Evolutionary conservation across 2,888 invertebrate species (phyloP).

Genomic region (Cheilosia pagana): DNA sequence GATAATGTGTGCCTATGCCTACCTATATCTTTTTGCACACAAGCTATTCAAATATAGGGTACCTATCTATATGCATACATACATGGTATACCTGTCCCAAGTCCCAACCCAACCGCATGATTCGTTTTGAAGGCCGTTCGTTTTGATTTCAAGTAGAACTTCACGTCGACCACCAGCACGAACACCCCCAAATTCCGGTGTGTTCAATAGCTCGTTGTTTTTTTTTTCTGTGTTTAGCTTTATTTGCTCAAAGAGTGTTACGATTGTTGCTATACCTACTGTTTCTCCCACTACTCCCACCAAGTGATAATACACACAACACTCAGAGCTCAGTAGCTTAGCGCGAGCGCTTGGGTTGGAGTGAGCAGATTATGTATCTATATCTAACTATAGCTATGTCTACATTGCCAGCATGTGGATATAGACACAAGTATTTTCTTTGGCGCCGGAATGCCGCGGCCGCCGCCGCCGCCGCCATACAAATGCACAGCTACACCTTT

Average conservation of each 20-base stretch:
- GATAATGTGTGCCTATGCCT: too few species aligned
- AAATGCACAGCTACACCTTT: slow-evolving; percentile 52
- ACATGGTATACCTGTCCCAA: slow-evolving; percentile 35
- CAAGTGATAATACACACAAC: slow-evolving; percentile 42
- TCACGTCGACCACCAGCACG: slow-evolving; percentile 28
- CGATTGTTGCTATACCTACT: slow-evolving; percentile 61
- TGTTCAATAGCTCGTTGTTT: slow-evolving; percentile 23
- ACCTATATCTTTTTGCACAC: neutral
- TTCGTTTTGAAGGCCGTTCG: slow-evolving; percentile 73
- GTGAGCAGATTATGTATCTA: slow-evolving; percentile 26
- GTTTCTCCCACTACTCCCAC: slow-evolving; percentile 18
- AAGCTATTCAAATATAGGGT: neutral
- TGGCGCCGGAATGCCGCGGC: slow-evolving; percentile 70
- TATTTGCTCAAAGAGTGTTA: slow-evolving; percentile 51
- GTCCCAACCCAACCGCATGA: slow-evolving; percentile 58
- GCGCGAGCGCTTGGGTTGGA: slow-evolving; percentile 7
- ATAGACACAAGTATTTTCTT: slow-evolving; percentile 70
- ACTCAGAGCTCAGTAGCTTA: slow-evolving; percentile 15
- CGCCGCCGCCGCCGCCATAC: slow-evolving; percentile 58
- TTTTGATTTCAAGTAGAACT: slow-evolving; percentile 51
- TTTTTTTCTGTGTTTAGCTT: slow-evolving; percentile 15
- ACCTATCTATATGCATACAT: neutral
- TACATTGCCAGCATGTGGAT: slow-evolving; percentile 30
- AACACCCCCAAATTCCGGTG: slow-evolving; percentile 21
- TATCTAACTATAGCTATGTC: neutral